Evolutionary conservation across 2,797 vertebrate genomes (phyloP), one percentile per base, ranked within the genome.

Genomic region (Oreochromis mossambicus): DNA sequence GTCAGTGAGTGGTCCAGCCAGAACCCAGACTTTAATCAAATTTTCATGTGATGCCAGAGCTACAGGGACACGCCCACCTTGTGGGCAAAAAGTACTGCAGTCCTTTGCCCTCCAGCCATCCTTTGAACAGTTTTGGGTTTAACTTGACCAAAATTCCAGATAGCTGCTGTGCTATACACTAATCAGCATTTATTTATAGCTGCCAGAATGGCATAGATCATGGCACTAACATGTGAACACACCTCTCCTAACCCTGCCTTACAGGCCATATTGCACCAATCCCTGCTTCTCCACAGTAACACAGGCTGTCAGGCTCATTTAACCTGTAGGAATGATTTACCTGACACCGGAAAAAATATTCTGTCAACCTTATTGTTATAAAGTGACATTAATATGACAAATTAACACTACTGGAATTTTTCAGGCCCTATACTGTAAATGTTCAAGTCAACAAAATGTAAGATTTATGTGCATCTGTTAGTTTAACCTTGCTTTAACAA

Each of bases 41-140:
- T 34, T 17, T 61, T 61, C 56, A 19, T 11, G 56, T 61, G 29
- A 34, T 19, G 5, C 9, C 29, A 61, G 56, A 61, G 56, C 56
- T 19, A 19, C 29, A 11, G 29, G 29, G 3, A 61, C 29, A 61
- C 15, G 5, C 29, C 15, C 29, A 52, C 0, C 0, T 50, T 19
- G 48, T 50, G 48, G 4, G 48, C 8, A 26, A 9, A 56, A 56
- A 17, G 26, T 3, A 0, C 26, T 56, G 55, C 26, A 26, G 55
- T 61, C 1, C 56, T 61, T 34, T 7, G 29, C 17, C 17, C 56
- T 61, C 2, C 9, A 61, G 32, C 32, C 56, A 61, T 61, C 56
- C 32, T 36, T 36, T 36, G 56, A 7, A 36, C 56, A 19, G 9
- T 11, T 58, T 58, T 58, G 55, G 55, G 14, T 56, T 32, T 56